These are phyloP conservation scores for Alligator mississippiensis DNA, from an alignment of 2,113 vertebrate genomes.

Conservation along the genomic window DNA sequence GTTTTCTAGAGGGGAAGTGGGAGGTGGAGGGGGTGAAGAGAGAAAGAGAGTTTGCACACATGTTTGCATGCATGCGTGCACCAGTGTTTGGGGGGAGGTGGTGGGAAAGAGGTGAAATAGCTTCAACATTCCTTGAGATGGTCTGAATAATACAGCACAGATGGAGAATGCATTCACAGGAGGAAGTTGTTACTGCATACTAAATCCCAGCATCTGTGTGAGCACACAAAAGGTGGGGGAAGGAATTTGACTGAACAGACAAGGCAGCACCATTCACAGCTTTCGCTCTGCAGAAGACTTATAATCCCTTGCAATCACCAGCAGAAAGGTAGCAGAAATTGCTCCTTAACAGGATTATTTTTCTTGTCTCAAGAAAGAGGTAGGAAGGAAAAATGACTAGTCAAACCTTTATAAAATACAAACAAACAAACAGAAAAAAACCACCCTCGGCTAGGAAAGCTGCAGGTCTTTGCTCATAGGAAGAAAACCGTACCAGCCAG, in stretches of 20 bases:
- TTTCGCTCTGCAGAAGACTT: neutral
- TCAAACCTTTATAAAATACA: accelerated
- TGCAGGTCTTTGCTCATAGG: neutral
- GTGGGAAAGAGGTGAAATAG: neutral
- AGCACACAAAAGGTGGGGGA: neutral
- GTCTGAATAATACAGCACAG: slow-evolving; percentile 27
- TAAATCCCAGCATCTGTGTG: neutral
- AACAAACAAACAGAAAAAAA: neutral
- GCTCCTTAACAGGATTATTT: neutral
- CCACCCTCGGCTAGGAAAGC: neutral
- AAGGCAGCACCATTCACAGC: neutral
- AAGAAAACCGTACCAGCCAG: neutral
- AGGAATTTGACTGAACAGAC: neutral
- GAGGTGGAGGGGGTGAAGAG: neutral
- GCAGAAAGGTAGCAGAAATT: neutral
- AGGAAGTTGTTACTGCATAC: neutral
- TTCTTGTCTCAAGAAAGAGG: accelerated
- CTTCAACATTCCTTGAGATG: slow-evolving; percentile 1
- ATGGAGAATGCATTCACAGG: neutral
- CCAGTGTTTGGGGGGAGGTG: no score
- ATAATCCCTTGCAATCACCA: neutral
- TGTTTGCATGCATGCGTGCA: no score
- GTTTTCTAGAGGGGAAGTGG: neutral
- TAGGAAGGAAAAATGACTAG: neutral
- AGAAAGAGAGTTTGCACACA: no score